Evolutionary conservation across 2,888 invertebrate genomes (phyloP), one percentile per base, ranked within the genome.

Genomic region (Sturmia bella): DNA sequence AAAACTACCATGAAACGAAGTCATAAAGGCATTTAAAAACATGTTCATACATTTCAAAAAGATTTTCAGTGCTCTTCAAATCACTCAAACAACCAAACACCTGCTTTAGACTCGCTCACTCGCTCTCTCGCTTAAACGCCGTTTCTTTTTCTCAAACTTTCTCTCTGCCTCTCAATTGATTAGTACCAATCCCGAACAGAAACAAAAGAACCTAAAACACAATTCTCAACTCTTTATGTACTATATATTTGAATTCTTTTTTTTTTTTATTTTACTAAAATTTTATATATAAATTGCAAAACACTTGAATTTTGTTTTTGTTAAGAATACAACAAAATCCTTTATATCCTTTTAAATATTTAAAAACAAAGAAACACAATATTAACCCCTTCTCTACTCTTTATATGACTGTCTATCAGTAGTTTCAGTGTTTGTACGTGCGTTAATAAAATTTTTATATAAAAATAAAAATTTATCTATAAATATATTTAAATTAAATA

Each of bases 391-490:
- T 56, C 32, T 37, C 27, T 68, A 68, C 66, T 75, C 24, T 80
- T 50, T 70, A 64, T 56, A 32, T 54, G 48, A 59, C 41, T 59
- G 39, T 81, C 81, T 77, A 61, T 77, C 73, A 77, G 81, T 81
- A 81, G 81, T 81, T 81, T 81, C 81, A 81, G 81, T 81, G 81
- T 81, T 81, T 81, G 77, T 77, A 81, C 81, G 81, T 81, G 81
- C 81, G 81, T 81, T 81, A 73, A 27, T 68, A 63, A 68, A 76
- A 76, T 37, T 48, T 63, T 68, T 57, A 27, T 50, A 19, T 56
- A 73, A 73, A 52, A 50, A 68, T 43, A 45, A 41, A 73, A 45
- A 45, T 15, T 52, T 61, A 37, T 45, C 13, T n/a, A 72, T 59
- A 54, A 41, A 54, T 80, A 50, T 57, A n/a, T n/a, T n/a, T n/a